Evolutionary conservation across 2,888 invertebrate genomes (phyloP).

Genomic region (Lasius platythorax): DNA sequence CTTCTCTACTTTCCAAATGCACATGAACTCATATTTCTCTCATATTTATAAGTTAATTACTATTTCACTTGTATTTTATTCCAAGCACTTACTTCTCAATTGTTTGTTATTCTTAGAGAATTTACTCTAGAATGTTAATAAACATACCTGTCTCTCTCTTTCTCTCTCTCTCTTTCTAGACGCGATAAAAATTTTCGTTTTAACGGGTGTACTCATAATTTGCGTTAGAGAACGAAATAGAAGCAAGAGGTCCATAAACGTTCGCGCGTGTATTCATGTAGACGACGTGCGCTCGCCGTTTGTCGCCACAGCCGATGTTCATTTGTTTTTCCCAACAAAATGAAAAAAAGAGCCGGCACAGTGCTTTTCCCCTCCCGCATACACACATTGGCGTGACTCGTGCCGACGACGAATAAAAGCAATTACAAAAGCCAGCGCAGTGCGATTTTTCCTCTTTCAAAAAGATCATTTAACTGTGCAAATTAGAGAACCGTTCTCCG

Average conservation of each 20-base stretch:
- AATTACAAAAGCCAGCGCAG: constrained; percentile 41
- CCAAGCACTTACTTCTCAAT: neutral
- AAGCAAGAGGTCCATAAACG: constrained; percentile 59
- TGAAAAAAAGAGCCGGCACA: constrained; percentile 66
- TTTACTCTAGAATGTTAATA: neutral
- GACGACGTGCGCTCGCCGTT: constrained; percentile 73
- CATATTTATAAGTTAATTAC: neutral
- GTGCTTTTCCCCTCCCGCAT: neutral
- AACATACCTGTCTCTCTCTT: too few species aligned
- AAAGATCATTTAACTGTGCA: constrained; percentile 22
- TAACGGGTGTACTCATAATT: constrained; percentile 34
- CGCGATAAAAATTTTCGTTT: neutral
- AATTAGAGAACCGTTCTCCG: neutral
- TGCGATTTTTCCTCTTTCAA: constrained; percentile 36
- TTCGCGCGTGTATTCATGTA: constrained; percentile 73
- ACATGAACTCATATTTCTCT: neutral
- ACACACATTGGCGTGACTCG: constrained; percentile 52
- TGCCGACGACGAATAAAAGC: constrained; percentile 45
- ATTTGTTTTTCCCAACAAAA: constrained; percentile 71
- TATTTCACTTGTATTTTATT: neutral
- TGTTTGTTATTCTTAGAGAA: neutral
- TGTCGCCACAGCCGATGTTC: constrained; percentile 69
- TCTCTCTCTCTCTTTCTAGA: too few species aligned
- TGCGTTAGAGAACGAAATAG: constrained; percentile 22
- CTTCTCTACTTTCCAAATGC: too few species aligned